Percentiles rank a stretch among this genome's conserved stretches.
phyloP scores from a whole-genome alignment of 2,113 vertebrate species.

The Sula dactylatra region DNA sequence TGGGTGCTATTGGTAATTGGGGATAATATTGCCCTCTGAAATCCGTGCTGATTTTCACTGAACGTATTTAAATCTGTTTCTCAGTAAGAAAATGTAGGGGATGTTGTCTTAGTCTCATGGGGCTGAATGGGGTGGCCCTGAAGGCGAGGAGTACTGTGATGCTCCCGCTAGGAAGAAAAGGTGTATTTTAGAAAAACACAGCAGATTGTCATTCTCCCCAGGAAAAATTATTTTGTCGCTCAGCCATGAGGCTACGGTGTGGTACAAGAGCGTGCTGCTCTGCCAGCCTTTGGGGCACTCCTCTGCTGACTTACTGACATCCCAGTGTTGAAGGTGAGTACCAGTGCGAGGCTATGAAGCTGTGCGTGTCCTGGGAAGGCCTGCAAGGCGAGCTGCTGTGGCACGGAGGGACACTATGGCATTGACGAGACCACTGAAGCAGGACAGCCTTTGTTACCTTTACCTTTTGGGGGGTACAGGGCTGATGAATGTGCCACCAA shows the following conservation, averaged over 20 bases:
- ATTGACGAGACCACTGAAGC: not conserved
- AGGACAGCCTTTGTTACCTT: not conserved
- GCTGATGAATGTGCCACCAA: not conserved
- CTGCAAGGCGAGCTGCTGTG: not conserved
- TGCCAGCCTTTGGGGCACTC: not conserved
- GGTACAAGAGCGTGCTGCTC: not conserved
- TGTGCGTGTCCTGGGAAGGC: not conserved
- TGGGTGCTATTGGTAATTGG: not conserved
- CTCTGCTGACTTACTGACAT: not conserved
- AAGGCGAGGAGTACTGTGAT: not conserved
- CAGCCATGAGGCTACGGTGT: not conserved
- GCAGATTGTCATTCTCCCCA: not conserved
- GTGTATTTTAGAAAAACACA: not conserved
- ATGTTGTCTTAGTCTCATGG: not conserved
- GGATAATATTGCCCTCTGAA: not conserved
- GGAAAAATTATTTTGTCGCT: not conserved
- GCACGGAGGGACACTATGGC: rapidly evolving
- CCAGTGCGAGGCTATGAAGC: rapidly evolving
- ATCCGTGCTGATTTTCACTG: not conserved
- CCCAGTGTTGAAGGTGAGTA: not conserved
- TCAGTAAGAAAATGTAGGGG: not conserved
- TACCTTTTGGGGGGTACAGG: not conserved
- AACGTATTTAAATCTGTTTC: not conserved
- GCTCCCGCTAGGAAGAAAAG: not conserved
- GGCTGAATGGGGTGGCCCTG: not conserved